Evolutionary conservation across 2,888 invertebrate species (phyloP).

Genomic region (Dasypolia templi): DNA sequence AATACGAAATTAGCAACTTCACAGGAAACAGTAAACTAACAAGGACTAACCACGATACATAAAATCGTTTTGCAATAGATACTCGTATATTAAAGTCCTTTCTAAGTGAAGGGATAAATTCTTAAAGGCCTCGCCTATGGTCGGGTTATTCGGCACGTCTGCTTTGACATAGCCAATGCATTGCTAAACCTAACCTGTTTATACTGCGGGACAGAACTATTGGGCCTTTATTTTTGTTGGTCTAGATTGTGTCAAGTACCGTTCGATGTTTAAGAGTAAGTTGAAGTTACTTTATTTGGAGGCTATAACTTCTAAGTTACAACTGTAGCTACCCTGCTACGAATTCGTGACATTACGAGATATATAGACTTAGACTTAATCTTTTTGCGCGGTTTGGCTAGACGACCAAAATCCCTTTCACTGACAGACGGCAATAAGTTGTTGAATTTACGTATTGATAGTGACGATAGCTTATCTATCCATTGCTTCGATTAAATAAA

Average conservation of each 20-base stretch:
- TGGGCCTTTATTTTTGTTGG: neutral
- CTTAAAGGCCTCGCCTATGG: slow-evolving; percentile 80
- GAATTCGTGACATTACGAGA: neutral
- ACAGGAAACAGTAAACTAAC: neutral
- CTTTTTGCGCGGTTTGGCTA: slow-evolving; percentile 30
- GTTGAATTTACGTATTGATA: slow-evolving; percentile 21
- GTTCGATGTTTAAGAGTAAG: neutral
- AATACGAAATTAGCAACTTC: neutral
- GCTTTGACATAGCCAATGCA: slow-evolving; percentile 73
- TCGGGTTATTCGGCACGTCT: slow-evolving; percentile 79
- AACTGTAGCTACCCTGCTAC: too few species aligned
- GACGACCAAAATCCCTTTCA: neutral
- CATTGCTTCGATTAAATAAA: neutral
- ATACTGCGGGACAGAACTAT: slow-evolving; percentile 64
- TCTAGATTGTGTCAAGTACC: neutral
- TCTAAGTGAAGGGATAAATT: slow-evolving; percentile 84
- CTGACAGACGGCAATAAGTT: slow-evolving; percentile 15
- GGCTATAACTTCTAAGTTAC: too few species aligned
- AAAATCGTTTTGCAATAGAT: slow-evolving; percentile 55
- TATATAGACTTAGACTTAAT: too few species aligned
- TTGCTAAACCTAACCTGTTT: slow-evolving; percentile 72
- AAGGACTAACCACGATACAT: slow-evolving; percentile 42
- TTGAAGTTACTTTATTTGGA: too few species aligned
- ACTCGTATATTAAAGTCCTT: slow-evolving; percentile 60
- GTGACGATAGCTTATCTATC: neutral